Conservation (phyloP, 2,797 vertebrate genomes). For the Acanthornis magna region DNA sequence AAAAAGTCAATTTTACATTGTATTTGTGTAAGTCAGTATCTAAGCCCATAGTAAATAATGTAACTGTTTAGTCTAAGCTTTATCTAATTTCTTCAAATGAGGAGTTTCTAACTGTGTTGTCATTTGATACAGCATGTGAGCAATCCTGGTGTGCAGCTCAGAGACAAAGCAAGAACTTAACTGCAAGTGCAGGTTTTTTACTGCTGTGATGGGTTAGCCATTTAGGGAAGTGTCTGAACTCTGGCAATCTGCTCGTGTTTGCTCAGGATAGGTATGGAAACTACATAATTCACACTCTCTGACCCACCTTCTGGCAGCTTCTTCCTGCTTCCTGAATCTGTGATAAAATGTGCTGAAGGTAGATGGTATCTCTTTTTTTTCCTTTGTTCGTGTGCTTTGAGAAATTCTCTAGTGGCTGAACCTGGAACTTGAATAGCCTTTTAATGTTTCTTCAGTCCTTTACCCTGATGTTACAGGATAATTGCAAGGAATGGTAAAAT, state of each 20-base stretch:
- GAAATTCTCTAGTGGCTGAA: background rate
- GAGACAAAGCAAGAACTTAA: background rate
- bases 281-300: background rate
- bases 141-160: background rate
- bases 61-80: background rate
- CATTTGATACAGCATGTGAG: background rate
- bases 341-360: constrained; percentile 8
- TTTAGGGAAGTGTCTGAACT: background rate
- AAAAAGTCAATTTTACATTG: background rate
- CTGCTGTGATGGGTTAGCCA: background rate
- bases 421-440: background rate
- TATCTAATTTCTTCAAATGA: background rate
- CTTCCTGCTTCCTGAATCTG: background rate
- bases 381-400: background rate
- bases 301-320: constrained; percentile 8
- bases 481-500: background rate
- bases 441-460: background rate
- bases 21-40: background rate
- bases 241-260: background rate
- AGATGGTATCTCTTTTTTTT: background rate
- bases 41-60: background rate
- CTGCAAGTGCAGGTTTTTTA: background rate
- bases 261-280: background rate
- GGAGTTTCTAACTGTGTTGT: background rate
- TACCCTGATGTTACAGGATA: background rate